These are phyloP conservation scores for Drosophila tsacasi DNA, from an alignment of 1,140 invertebrate species.

Conservation along the genomic window DNA sequence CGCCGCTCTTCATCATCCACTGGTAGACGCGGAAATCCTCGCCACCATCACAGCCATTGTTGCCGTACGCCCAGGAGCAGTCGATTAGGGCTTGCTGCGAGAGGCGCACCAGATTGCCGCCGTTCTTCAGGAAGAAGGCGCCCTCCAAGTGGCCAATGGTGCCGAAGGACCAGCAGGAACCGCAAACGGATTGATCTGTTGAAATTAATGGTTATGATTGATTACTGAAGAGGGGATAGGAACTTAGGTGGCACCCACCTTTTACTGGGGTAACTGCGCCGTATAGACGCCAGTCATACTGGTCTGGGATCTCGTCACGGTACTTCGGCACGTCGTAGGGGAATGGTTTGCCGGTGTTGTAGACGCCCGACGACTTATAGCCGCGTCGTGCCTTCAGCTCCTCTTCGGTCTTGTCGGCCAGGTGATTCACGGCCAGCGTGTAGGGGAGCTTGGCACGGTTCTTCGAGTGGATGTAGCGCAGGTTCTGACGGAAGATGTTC, in stretches of 20 bases:
- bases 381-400: constrained; percentile 94
- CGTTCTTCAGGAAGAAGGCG: constrained; percentile 94
- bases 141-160: constrained; percentile 97
- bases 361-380: constrained; percentile 88
- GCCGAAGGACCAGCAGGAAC: constrained; percentile 98
- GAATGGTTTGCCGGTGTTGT: constrained; percentile 89
- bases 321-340: constrained; percentile 87
- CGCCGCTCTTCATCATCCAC: constrained; percentile 96
- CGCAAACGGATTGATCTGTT: constrained; percentile 95
- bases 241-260: constrained; percentile 86
- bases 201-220: neutral
- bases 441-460: constrained; percentile 92
- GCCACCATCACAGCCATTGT: constrained; percentile 98
- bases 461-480: constrained; percentile 93
- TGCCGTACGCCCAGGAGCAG: constrained; percentile 97
- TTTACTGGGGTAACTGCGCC: constrained; percentile 98
- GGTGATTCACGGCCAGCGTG: constrained; percentile 93
- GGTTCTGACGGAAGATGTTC: constrained; percentile 95
- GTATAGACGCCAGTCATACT: constrained; percentile 95
- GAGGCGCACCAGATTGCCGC: constrained; percentile 91
- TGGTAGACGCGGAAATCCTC: constrained; percentile 96
- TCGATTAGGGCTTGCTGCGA: constrained; percentile 97
- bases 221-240: neutral
- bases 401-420: constrained; percentile 92
- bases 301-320: constrained; percentile 87